These are phyloP conservation scores for Moxostoma hubbsi DNA, from an alignment of 2,797 vertebrate species.

Conservation along the genomic window DNA sequence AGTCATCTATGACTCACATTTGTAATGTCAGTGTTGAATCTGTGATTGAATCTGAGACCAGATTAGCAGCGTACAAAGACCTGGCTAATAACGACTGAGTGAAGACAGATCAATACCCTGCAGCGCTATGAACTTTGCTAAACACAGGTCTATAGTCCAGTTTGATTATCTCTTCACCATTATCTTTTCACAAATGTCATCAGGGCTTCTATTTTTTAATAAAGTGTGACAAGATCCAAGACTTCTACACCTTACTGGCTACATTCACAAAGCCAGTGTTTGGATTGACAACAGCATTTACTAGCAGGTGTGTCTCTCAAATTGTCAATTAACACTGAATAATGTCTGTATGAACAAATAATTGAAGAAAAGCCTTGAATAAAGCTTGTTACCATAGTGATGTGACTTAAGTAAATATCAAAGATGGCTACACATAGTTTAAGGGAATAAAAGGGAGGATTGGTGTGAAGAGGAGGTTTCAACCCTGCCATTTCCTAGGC, in stretches of 20 bases:
- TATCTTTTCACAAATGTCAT: too few relatives aligned
- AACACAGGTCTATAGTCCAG: slow-evolving; percentile 5
- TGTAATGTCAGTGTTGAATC: not conserved
- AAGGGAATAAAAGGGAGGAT: slow-evolving; percentile 9
- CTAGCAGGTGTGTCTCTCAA: too few relatives aligned
- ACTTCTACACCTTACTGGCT: not conserved
- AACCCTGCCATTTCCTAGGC: slow-evolving; percentile 17
- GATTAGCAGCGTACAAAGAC: not conserved
- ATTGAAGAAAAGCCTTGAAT: too few relatives aligned
- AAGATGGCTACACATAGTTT: too few relatives aligned
- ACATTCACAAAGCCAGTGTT: too few relatives aligned
- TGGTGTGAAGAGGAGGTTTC: not conserved
- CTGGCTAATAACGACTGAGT: not conserved
- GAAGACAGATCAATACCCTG: slow-evolving; percentile 39
- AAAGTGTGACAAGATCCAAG: not conserved
- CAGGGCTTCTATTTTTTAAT: too few relatives aligned
- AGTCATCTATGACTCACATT: not conserved
- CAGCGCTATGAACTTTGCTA: not conserved
- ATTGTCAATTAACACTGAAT: too few relatives aligned
- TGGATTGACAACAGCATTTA: too few relatives aligned
- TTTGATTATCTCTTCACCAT: not conserved
- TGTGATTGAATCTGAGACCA: not conserved
- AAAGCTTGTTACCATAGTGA: too few relatives aligned
- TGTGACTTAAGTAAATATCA: too few relatives aligned
- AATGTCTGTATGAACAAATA: too few relatives aligned